Percentiles rank a stretch among this genome's conserved stretches.
These are phyloP conservation scores for Epinephelus awoara DNA, from an alignment of 2,797 vertebrate genomes.

Conservation along the genomic window DNA sequence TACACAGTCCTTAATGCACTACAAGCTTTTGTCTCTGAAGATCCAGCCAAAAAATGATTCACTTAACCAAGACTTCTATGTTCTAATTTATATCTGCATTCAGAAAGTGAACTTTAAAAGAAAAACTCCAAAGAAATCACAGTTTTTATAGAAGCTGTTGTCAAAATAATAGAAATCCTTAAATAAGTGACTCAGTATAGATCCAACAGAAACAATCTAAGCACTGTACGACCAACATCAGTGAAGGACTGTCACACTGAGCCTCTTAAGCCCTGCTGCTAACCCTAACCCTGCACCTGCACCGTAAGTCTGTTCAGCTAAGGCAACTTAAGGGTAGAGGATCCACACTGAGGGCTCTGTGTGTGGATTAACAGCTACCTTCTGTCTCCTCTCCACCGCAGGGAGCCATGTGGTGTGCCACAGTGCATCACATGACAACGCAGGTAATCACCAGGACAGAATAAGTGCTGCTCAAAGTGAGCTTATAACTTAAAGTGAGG, in stretches of 20 bases:
- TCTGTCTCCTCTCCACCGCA: conserved; percentile 52
- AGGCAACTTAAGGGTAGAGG: conserved; percentile 59
- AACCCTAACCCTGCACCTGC: conserved; percentile 34
- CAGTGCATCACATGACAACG: conserved; percentile 51
- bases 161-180: conserved; percentile 11
- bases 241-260: conserved; percentile 27
- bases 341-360: conserved; percentile 23
- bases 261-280: conserved; percentile 62
- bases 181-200: neutral
- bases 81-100: neutral
- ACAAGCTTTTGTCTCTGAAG: neutral
- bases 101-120: neutral
- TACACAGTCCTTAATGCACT: neutral
- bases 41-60: neutral
- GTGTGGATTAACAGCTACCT: conserved; percentile 70
- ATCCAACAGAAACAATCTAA: conserved; percentile 21
- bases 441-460: conserved; percentile 42
- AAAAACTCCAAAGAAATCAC: neutral
- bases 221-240: neutral
- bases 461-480: conserved; percentile 18
- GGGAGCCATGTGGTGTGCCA: conserved; percentile 38
- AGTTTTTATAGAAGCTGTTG: neutral
- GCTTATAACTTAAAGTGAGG: conserved; percentile 16
- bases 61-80: neutral
- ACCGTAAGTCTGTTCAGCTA: conserved; percentile 46